These are phyloP conservation scores for Heliconius eleuchia DNA, from an alignment of 1,140 invertebrate species.

Conservation along the genomic window DNA sequence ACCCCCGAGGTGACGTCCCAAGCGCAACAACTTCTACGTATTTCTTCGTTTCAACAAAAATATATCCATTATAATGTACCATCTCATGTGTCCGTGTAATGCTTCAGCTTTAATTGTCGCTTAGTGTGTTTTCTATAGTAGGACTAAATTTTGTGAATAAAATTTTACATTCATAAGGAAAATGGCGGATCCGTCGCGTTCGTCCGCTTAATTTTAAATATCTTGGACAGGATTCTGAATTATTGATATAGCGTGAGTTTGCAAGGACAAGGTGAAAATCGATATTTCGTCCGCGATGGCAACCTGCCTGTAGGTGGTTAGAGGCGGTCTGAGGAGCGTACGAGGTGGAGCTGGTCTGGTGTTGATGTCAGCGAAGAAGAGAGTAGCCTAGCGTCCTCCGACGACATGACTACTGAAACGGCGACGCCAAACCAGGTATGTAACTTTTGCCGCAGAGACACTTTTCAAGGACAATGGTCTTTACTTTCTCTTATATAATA, in stretches of 20 bases:
- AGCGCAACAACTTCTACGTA: constrained; percentile 70
- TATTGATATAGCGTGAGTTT: constrained; percentile 31
- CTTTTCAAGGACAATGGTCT: constrained; percentile 56
- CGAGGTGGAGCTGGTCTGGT: constrained; percentile 55
- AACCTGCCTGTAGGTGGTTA: constrained; percentile 43
- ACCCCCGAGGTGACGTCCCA: constrained; percentile 63
- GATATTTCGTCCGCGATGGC: constrained; percentile 57
- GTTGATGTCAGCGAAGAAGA: constrained; percentile 63
- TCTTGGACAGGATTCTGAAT: constrained; percentile 11
- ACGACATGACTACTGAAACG: constrained; percentile 73
- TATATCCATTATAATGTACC: constrained; percentile 40
- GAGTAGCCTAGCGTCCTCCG: constrained; percentile 56
- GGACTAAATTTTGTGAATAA: constrained; percentile 41
- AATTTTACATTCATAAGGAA: constrained; percentile 50
- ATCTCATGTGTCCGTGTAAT: constrained; percentile 48
- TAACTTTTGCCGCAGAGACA: constrained; percentile 45
- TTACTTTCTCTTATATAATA: not conserved
- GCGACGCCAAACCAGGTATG: constrained; percentile 76
- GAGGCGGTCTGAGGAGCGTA: constrained; percentile 40
- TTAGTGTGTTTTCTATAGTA: constrained; percentile 61
- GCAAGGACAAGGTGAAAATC: constrained; percentile 62
- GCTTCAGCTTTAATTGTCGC: constrained; percentile 67
- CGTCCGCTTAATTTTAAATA: constrained; percentile 25
- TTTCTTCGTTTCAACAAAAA: constrained; percentile 47
- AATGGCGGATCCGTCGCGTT: constrained; percentile 61